Evolutionary conservation across 2,888 invertebrate species (phyloP), one percentile per base, ranked within the genome.

Genomic region (Stictocephala bisonia): DNA sequence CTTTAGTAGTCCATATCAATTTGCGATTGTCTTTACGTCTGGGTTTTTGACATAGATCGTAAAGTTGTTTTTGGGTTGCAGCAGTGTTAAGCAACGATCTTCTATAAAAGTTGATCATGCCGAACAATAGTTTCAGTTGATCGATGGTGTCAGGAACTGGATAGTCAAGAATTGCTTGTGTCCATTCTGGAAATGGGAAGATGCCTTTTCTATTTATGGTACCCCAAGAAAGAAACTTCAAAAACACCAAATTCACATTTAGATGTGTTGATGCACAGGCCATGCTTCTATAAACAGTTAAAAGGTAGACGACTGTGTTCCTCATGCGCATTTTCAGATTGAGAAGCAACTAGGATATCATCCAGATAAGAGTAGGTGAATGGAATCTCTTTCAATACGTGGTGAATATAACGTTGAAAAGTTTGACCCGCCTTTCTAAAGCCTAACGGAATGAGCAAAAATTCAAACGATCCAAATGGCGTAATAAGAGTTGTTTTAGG

Each of bases 221-320:
- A 48, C 3, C 48, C 48, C 20, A 6, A 18, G 48, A 48, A 48
- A 22, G 20, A 48, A 48, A 48, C 22, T 48, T 48, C 48, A 48
- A 22, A 11, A 11, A 48, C 0, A 79, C 80, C 68, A 83, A 81
- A 6, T 71, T 72, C 68, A 60, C 82, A 83, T 76, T 84, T 83
- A 0, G 72, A 24, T 0, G 77, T 50, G 74, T 83, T 83, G 0
- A 83, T 77, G 0, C 77, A 60, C 0, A 83, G 60, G 0, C 79
- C 80, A 53, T 79, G 79, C n/a, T 18, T 11, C 26, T 81, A n/a
- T 13, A 82, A 73, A 11, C 75, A 31, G 11, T 74, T 24, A 13
- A 79, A 77, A 0, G 79, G 35, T 3, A 29, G 51, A 0, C 53
- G 9, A 0, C 80, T 3, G 27, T 79, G 77, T 15, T 71, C 7